Evolutionary conservation across 2,113 vertebrate genomes (phyloP).

Genomic region (Benitochromis conjunctus): DNA sequence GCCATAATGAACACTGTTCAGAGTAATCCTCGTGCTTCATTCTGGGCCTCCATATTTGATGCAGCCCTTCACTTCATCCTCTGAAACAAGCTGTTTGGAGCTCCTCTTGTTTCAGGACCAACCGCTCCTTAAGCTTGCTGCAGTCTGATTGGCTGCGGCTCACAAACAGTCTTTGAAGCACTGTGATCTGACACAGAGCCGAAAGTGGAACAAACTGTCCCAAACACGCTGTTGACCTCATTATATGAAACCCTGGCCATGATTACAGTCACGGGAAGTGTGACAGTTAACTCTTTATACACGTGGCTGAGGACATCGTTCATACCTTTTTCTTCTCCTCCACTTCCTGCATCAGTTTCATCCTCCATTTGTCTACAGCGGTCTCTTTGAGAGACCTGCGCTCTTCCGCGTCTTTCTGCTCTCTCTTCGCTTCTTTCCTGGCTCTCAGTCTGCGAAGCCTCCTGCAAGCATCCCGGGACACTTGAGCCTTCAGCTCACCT

Average conservation of each 20-base stretch:
- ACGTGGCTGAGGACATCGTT: neutral
- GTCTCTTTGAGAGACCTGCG: slow-evolving; percentile 74
- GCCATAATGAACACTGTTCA: neutral
- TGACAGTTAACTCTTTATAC: neutral
- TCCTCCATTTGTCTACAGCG: slow-evolving; percentile 82
- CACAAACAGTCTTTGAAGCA: neutral
- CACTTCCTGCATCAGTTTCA: slow-evolving; percentile 79
- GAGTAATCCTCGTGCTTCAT: accelerated
- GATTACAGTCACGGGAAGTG: neutral
- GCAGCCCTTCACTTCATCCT: neutral
- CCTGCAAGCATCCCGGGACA: slow-evolving; percentile 66
- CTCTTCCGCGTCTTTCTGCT: slow-evolving; percentile 63
- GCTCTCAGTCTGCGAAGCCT: slow-evolving; percentile 66
- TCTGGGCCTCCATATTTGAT: accelerated
- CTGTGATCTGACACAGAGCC: neutral
- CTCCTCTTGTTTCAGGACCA: neutral
- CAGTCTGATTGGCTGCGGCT: neutral
- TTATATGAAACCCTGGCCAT: neutral
- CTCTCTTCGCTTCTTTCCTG: slow-evolving; percentile 49
- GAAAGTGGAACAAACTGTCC: neutral
- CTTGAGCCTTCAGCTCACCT: slow-evolving; percentile 56
- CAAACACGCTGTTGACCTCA: neutral
- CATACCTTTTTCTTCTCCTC: slow-evolving; percentile 88
- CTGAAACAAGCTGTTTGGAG: neutral
- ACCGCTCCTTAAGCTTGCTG: neutral